Evolutionary conservation across 1,140 invertebrate genomes (phyloP), one percentile per base, ranked within the genome.

Genomic region (Arion vulgaris): DNA sequence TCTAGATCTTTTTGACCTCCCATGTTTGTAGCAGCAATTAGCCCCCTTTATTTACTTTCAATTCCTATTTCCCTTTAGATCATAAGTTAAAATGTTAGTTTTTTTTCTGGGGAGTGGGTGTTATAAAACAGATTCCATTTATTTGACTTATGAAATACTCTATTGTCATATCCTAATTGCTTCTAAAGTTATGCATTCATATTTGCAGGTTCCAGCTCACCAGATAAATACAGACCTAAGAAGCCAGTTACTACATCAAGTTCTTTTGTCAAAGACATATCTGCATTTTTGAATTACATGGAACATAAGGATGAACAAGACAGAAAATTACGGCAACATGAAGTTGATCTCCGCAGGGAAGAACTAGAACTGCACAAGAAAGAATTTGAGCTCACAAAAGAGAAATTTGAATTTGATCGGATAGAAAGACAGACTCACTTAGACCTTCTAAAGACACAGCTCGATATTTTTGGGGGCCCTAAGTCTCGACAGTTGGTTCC

Each of bases 271-370:
- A 36, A 71, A 71, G 66, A 69, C n/a, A 34, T 74, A 9, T 28
- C 26, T 23, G 68, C 71, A 36, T 74, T 81, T n/a, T 17, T 81
- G 1, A 19, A 28, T 9, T 81, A 73, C 51, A 39, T 81, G 41
- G 49, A 81, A 69, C n/a, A 71, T 19, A 81, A 81, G 72, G 80
- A 81, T 74, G 80, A 81, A 19, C 0, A 81, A 13, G 80, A 81
- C 7, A 4, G 80, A 45, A 72, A 74, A 32, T 19, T 81, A 38
- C 13, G 51, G 17, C 71, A 73, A 28, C 28, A 17, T 36, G 80
- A 81, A 2, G 23, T 81, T 28, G 80, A 81, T 7, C 28, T 81
- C 1, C 41, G 69, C 1, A 45, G 51, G 2, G 71, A 74, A 39
- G 80, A 81, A 62, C 38, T 81, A 34, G 71, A 73, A 51, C 49